These are phyloP conservation scores for Drosophila nigrodunni DNA, from an alignment of 1,140 invertebrate genomes.

Conservation along the genomic window DNA sequence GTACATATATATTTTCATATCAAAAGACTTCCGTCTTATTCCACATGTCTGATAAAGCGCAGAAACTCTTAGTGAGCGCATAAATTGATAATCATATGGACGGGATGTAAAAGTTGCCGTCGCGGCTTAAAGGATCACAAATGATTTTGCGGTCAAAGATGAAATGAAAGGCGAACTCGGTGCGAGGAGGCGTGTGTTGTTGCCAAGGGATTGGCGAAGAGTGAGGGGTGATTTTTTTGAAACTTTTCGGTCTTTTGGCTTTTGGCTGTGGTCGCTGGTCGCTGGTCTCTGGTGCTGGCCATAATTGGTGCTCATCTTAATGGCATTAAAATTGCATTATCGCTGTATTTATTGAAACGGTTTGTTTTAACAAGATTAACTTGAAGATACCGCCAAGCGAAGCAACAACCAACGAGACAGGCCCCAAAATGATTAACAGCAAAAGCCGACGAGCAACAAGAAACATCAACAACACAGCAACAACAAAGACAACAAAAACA, in stretches of 20 bases:
- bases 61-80: constrained; percentile 20
- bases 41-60: not conserved
- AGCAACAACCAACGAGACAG: constrained; percentile 38
- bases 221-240: not conserved
- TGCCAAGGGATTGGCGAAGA: not conserved
- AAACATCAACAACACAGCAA: constrained; percentile 29
- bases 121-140: constrained; percentile 73
- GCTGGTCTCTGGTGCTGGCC: constrained; percentile 65
- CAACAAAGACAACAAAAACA: constrained; percentile 20
- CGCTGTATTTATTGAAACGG: constrained; percentile 82
- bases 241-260: constrained; percentile 27
- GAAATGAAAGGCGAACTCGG: constrained; percentile 62
- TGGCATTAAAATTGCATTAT: constrained; percentile 83
- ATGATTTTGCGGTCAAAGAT: constrained; percentile 79
- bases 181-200: not conserved
- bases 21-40: not conserved
- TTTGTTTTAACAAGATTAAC: constrained; percentile 83
- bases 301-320: constrained; percentile 83
- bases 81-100: constrained; percentile 67
- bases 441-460: constrained; percentile 51
- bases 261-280: constrained; percentile 28
- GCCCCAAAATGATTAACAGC: constrained; percentile 81
- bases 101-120: constrained; percentile 71
- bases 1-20: too few relatives aligned
- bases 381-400: constrained; percentile 64